Percentiles rank a stretch among this genome's conserved stretches.
phyloP scores from a whole-genome alignment of 2,113 vertebrate species.

The Nannobrachium achirus region DNA sequence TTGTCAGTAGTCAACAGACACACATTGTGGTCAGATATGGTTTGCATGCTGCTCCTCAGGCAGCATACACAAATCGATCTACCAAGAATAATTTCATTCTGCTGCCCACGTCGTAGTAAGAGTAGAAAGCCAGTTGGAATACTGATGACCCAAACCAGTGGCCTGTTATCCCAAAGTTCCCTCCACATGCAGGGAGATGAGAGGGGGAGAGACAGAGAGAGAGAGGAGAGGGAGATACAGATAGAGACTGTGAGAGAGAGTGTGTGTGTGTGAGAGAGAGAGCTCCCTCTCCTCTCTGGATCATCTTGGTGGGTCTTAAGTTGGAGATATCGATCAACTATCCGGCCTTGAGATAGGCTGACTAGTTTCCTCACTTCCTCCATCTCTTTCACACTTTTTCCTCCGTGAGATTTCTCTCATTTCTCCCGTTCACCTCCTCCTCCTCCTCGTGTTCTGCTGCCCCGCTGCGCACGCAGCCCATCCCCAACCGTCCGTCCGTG shows the following conservation, averaged over 20 bases:
- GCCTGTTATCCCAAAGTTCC: slow-evolving; percentile 63
- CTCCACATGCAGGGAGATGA: slow-evolving; percentile 41
- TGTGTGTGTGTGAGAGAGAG: neutral
- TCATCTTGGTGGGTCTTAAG: slow-evolving; percentile 45
- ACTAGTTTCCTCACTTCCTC: slow-evolving; percentile 29
- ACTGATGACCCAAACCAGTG: slow-evolving; percentile 67
- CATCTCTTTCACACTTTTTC: slow-evolving; percentile 31
- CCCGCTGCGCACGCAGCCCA: too few species aligned
- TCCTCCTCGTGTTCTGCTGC: too few species aligned
- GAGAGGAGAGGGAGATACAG: neutral
- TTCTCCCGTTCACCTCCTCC: too few species aligned
- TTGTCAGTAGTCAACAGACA: too few species aligned
- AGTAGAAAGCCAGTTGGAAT: slow-evolving; percentile 61
- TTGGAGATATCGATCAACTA: slow-evolving; percentile 60
- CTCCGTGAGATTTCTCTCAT: slow-evolving; percentile 17
- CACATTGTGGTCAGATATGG: too few species aligned
- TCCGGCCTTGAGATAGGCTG: slow-evolving; percentile 35
- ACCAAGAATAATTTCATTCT: slow-evolving; percentile 71
- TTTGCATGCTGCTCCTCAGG: slow-evolving; percentile 5
- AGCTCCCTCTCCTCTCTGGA: neutral
- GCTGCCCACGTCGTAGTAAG: slow-evolving; percentile 66
- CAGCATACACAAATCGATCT: slow-evolving; percentile 63
- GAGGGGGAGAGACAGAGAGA: slow-evolving; percentile 7
- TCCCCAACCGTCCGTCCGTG: too few species aligned
- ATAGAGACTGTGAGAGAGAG: neutral